Evolutionary conservation across 2,113 vertebrate species (phyloP).

Genomic region (Sturnira hondurensis): DNA sequence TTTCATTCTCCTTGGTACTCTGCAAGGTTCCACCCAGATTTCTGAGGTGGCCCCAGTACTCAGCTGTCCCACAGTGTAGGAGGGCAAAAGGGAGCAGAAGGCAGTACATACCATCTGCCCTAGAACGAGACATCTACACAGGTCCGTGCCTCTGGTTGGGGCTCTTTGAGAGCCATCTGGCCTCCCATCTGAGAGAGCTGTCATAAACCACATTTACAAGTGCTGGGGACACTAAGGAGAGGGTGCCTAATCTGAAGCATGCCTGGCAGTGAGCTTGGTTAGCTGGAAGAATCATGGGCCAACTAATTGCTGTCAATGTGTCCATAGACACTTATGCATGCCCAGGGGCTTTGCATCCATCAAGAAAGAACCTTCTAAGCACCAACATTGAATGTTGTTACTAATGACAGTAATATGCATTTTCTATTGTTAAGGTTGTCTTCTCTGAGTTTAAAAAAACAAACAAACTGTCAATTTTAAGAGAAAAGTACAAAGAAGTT

Average conservation of each 20-base stretch:
- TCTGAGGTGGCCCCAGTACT: neutral
- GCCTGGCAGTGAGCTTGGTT: neutral
- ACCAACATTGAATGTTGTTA: neutral
- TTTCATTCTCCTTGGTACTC: neutral
- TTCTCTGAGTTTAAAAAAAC: neutral
- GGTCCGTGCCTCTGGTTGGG: neutral
- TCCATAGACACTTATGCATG: neutral
- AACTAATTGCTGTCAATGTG: neutral
- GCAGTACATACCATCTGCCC: constrained; percentile 11
- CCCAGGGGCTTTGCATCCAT: neutral
- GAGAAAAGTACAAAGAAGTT: neutral
- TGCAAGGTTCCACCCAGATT: neutral
- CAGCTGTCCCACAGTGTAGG: neutral
- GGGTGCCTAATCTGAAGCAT: neutral
- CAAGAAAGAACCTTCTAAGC: neutral
- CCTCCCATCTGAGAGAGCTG: neutral
- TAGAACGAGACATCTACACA: neutral
- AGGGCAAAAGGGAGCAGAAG: neutral
- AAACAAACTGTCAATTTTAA: neutral
- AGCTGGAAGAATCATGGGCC: neutral
- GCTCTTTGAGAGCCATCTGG: constrained; percentile 8
- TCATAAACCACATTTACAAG: neutral
- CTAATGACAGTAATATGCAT: neutral
- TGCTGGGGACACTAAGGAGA: neutral
- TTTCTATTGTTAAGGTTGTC: neutral